Conservation (phyloP, 92 coral and sea anemone genomes). For the Palythoa heliodiscus region DNA sequence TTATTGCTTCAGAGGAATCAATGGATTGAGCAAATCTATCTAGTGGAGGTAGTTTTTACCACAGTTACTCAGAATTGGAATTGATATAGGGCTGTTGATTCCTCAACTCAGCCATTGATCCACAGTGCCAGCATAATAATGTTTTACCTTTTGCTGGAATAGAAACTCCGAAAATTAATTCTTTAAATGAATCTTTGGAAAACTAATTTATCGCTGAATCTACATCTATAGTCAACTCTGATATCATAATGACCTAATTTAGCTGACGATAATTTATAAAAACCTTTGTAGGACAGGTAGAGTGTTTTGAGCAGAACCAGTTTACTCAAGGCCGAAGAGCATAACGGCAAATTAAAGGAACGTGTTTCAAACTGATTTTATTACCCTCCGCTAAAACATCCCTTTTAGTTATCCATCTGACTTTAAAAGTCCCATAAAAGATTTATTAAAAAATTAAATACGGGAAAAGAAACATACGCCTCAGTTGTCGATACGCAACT, state of each 20-base stretch:
- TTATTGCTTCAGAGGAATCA: constrained; percentile 57
- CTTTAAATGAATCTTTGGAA: constrained; percentile 88
- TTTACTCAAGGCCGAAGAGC: constrained; percentile 29
- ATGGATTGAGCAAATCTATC: constrained; percentile 58
- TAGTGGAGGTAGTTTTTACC: constrained; percentile 12
- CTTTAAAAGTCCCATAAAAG: constrained; percentile 3
- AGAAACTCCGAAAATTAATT: constrained; percentile 75
- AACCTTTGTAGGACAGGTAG: constrained; percentile 56
- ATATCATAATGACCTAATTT: constrained; percentile 72
- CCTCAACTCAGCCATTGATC: constrained; percentile 54
- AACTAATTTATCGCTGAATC: constrained; percentile 83
- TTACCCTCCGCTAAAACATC: constrained; percentile 40
- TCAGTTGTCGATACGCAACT: background rate
- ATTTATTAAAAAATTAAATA: constrained; percentile 21
- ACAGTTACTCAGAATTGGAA: constrained; percentile 41
- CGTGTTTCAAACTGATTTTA: constrained; percentile 51
- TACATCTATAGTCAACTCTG: constrained; percentile 71
- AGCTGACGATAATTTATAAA: constrained; percentile 60
- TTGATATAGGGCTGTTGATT: constrained; percentile 55
- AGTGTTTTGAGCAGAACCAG: constrained; percentile 37
- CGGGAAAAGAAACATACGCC: constrained; percentile 6
- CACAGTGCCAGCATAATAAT: constrained; percentile 52
- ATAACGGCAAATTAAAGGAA: constrained; percentile 61
- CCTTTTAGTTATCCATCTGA: constrained; percentile 19
- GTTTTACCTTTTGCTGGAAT: constrained; percentile 75